Percentiles rank a stretch among this genome's conserved stretches.
Conservation (phyloP, 2,113 vertebrate genomes). For the Mesoclemmys tuberculata region DNA sequence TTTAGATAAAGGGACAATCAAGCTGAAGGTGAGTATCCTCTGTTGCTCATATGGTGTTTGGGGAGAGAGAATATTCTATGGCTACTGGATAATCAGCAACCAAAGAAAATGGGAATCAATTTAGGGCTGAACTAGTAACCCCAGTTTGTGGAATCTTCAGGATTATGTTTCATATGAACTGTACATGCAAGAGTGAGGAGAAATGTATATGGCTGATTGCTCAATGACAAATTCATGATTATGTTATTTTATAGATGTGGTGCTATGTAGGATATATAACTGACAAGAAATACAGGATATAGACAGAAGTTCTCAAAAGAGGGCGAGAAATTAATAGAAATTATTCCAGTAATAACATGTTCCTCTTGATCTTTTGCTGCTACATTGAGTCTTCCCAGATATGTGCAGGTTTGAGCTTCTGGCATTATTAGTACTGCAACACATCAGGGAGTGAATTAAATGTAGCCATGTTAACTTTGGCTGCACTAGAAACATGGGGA, state of each 20-base stretch:
- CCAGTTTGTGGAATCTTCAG: not conserved
- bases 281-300: not conserved
- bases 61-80: not conserved
- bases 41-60: not conserved
- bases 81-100: not conserved
- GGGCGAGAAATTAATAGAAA: not conserved
- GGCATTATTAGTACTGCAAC: not conserved
- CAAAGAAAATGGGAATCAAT: not conserved
- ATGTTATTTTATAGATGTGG: not conserved
- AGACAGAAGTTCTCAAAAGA: not conserved
- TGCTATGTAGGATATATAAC: not conserved
- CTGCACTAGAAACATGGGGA: not conserved
- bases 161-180: not conserved
- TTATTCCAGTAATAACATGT: not conserved
- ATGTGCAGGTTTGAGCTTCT: not conserved
- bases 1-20: slow-evolving; percentile 92
- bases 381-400: not conserved
- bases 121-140: not conserved
- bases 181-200: too few species aligned
- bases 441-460: not conserved
- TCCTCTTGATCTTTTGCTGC: not conserved
- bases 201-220: not conserved
- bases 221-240: not conserved
- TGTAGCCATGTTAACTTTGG: not conserved
- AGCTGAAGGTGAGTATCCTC: slow-evolving; percentile 87